A percentile compares a stretch with the other conserved stretches of the same genome.
Conservation (phyloP, 2,797 vertebrate species). For the Hydrophis major region DNA sequence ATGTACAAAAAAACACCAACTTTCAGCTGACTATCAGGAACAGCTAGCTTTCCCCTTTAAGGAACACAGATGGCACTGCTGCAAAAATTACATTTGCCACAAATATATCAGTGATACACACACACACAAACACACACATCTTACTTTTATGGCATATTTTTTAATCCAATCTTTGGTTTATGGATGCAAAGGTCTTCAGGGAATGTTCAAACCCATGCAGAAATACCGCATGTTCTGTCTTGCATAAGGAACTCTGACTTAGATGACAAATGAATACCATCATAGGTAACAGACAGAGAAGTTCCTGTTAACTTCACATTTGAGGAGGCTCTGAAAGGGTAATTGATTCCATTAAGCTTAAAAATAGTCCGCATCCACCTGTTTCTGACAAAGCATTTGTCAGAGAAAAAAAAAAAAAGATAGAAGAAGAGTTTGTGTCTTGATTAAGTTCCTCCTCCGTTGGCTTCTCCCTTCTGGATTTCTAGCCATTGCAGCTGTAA, state of each 20-base stretch:
- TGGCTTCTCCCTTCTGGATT: slow-evolving; percentile 24
- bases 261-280: slow-evolving; percentile 43
- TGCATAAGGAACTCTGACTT: slow-evolving; percentile 39
- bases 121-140: not conserved
- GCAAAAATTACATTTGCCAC: slow-evolving; percentile 31
- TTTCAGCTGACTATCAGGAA: slow-evolving; percentile 22
- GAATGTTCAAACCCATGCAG: slow-evolving; percentile 14
- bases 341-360: slow-evolving; percentile 46
- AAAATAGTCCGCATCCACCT: slow-evolving; percentile 58
- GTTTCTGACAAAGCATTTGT: slow-evolving; percentile 49
- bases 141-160: slow-evolving; percentile 48
- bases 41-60: slow-evolving; percentile 42
- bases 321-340: slow-evolving; percentile 34
- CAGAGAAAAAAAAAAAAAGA: not conserved
- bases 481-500: slow-evolving; percentile 36
- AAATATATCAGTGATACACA: no score
- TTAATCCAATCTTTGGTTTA: slow-evolving; percentile 61
- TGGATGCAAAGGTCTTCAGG: slow-evolving; percentile 37
- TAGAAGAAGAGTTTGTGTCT: not conserved
- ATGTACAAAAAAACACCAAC: not conserved
- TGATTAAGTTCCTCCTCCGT: slow-evolving; percentile 19
- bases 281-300: slow-evolving; percentile 34
- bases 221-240: not conserved
- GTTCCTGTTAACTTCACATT: slow-evolving; percentile 42
- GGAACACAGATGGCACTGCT: slow-evolving; percentile 13